Conservation (phyloP, 2,888 invertebrate genomes). For the Acleris literana region DNA sequence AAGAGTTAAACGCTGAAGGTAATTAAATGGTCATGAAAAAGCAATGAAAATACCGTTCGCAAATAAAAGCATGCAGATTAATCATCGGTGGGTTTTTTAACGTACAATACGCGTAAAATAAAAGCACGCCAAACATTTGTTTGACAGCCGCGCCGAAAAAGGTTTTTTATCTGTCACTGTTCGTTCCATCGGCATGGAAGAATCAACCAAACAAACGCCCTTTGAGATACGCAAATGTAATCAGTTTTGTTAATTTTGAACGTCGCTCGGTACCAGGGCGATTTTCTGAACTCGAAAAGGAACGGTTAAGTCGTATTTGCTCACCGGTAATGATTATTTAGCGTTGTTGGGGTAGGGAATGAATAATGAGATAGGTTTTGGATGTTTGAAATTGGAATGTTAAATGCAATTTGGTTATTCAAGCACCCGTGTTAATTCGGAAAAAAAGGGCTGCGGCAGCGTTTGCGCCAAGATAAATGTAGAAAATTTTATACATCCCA, state of each 20-base stretch:
- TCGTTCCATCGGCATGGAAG: slow-evolving; percentile 68
- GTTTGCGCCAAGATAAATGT: background rate
- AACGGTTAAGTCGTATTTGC: slow-evolving; percentile 59
- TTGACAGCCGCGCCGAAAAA: slow-evolving; percentile 36
- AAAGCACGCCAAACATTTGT: slow-evolving; percentile 31
- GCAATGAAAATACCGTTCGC: slow-evolving; percentile 15
- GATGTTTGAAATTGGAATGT: slow-evolving; percentile 20
- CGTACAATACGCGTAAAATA: slow-evolving; percentile 35
- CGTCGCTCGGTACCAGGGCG: slow-evolving; percentile 59
- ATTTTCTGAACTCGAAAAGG: slow-evolving; percentile 60
- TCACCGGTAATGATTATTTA: slow-evolving; percentile 51
- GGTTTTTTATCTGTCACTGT: slow-evolving; percentile 42
- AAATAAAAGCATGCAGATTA: slow-evolving; percentile 31
- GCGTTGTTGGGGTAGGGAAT: slow-evolving; percentile 41
- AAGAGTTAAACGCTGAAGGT: background rate
- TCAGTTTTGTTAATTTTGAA: slow-evolving; percentile 80
- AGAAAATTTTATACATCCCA: background rate
- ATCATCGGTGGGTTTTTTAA: slow-evolving; percentile 33
- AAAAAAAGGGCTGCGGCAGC: background rate
- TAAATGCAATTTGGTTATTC: slow-evolving; percentile 22
- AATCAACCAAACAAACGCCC: slow-evolving; percentile 70
- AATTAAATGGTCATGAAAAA: slow-evolving; percentile 19
- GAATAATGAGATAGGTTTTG: slow-evolving; percentile 30
- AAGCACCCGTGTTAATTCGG: slow-evolving; percentile 4
- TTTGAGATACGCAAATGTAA: slow-evolving; percentile 73